phyloP scores from a whole-genome alignment of 2,113 vertebrate species.

The Corythornis cristatus region DNA sequence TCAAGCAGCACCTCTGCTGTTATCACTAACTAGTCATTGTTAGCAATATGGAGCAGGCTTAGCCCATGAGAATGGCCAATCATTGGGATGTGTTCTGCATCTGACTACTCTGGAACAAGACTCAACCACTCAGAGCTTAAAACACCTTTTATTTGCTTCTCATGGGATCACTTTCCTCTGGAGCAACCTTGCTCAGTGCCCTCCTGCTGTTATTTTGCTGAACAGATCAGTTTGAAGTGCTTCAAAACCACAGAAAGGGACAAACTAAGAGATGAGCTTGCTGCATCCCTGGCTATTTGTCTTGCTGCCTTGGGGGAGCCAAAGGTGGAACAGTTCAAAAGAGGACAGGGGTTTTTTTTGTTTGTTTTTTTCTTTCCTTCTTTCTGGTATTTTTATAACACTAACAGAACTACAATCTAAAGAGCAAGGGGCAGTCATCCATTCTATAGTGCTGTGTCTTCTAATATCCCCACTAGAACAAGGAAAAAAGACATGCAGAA shows the following conservation, averaged over 20 bases:
- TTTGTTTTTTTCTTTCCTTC: not conserved
- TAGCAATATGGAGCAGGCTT: not conserved
- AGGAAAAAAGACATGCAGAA: not conserved
- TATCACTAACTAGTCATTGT: not conserved
- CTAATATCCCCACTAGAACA: not conserved
- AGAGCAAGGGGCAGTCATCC: not conserved
- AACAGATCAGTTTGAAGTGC: not conserved
- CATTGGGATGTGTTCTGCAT: not conserved
- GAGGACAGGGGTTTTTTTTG: not conserved
- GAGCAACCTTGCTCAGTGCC: not conserved
- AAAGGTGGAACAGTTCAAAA: conserved; percentile 10
- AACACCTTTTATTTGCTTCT: not conserved
- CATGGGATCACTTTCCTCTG: not conserved
- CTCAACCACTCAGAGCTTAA: not conserved
- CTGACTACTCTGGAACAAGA: not conserved
- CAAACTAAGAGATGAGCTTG: not conserved
- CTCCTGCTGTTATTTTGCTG: not conserved
- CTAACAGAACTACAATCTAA: not conserved
- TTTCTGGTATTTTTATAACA: not conserved
- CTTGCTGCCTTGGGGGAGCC: not conserved
- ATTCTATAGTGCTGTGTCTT: not conserved
- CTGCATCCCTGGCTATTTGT: not conserved
- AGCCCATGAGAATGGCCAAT: not conserved
- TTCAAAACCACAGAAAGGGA: conserved; percentile 17
- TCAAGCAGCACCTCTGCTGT: not conserved